These are phyloP conservation scores for Platynereis dumerilii DNA, from an alignment of 2,888 invertebrate genomes.

Conservation along the genomic window DNA sequence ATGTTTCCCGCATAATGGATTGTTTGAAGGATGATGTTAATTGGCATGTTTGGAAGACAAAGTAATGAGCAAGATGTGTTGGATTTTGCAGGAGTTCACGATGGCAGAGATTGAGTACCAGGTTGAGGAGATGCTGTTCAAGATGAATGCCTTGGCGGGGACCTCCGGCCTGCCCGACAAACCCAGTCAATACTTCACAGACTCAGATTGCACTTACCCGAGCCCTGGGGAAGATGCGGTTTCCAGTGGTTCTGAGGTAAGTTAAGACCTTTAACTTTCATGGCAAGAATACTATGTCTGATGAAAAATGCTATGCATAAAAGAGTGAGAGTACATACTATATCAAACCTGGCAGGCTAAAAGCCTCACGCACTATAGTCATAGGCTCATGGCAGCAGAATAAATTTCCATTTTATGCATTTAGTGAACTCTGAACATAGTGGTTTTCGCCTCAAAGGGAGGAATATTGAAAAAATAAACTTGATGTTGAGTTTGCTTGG, in stretches of 20 bases:
- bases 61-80: too few species aligned
- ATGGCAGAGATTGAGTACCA: conserved; percentile 63
- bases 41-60: too few species aligned
- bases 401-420: too few species aligned
- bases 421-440: too few species aligned
- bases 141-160: conserved; percentile 59
- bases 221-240: conserved; percentile 54
- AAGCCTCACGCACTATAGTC: too few species aligned
- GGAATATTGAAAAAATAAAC: too few species aligned
- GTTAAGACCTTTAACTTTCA: too few species aligned
- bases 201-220: conserved; percentile 54
- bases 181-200: conserved; percentile 55
- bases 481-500: too few species aligned
- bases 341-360: too few species aligned
- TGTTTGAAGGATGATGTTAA: background rate
- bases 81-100: conserved; percentile 54
- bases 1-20: background rate
- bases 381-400: too few species aligned
- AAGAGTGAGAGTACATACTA: too few species aligned
- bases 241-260: conserved; percentile 41
- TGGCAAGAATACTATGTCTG: conserved; percentile 26
- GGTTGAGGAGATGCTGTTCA: conserved; percentile 62
- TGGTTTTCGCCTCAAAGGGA: too few species aligned
- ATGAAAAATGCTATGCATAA: conserved; percentile 48
- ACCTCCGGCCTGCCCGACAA: conserved; percentile 58